Evolutionary conservation across 2,113 vertebrate species (phyloP).

Genomic region (Hoplias malabaricus): DNA sequence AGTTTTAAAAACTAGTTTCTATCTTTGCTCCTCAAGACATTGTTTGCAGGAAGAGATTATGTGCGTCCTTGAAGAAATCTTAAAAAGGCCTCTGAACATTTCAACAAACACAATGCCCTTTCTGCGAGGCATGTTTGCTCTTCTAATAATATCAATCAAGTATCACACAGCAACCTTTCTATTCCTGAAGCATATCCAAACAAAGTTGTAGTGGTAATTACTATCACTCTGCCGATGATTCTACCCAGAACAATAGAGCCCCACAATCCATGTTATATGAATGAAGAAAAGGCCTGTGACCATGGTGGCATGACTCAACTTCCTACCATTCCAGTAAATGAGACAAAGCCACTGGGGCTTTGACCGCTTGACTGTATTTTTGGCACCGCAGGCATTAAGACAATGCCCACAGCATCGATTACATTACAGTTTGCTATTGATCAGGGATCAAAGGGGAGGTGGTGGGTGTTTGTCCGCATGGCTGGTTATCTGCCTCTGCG

Average conservation of each 20-base stretch:
- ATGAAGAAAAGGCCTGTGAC: not conserved
- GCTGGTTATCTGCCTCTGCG: constrained; percentile 37
- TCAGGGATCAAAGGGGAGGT: constrained; percentile 59
- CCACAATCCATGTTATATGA: not conserved
- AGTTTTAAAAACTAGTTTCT: not conserved
- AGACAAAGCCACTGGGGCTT: constrained; percentile 3
- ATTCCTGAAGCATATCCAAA: not conserved
- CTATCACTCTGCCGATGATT: not conserved
- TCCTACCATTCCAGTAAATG: constrained; percentile 52
- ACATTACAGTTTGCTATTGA: constrained; percentile 61
- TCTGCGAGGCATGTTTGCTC: not conserved
- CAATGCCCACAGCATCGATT: constrained; percentile 57
- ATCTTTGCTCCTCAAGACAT: not conserved
- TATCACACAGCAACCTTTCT: not conserved
- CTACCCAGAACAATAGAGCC: not conserved
- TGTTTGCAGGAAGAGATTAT: not conserved
- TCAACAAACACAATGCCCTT: constrained; percentile 16
- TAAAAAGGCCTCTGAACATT: constrained; percentile 1
- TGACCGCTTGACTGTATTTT: constrained; percentile 50
- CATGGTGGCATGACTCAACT: constrained; percentile 45
- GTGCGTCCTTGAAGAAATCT: not conserved
- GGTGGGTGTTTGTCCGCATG: constrained; percentile 23
- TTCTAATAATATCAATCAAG: not conserved
- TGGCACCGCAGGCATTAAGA: constrained; percentile 43
- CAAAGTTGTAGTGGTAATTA: not conserved